Evolutionary conservation across 2,797 vertebrate species (phyloP).

Genomic region (Ptychadena robeensis): DNA sequence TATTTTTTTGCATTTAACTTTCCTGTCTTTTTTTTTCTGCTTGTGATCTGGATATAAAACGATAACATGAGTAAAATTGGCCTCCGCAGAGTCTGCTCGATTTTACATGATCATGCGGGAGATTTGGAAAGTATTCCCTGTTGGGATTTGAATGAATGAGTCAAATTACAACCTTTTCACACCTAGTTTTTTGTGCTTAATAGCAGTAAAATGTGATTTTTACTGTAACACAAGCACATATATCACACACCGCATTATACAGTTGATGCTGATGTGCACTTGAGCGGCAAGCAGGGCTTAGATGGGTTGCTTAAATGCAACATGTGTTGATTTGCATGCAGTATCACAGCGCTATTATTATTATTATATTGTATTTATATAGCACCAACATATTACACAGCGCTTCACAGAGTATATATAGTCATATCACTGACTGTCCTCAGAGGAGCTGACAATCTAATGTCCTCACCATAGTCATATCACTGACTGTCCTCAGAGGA

Average conservation of each 20-base stretch:
- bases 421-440: too few relatives aligned
- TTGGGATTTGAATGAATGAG: too few relatives aligned
- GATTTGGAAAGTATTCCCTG: background rate
- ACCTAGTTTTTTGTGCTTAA: background rate
- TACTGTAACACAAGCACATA: background rate
- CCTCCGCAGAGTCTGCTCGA: background rate
- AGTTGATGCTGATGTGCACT: background rate
- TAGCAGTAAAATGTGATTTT: background rate
- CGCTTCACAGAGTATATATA: too few relatives aligned
- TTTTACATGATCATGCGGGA: background rate
- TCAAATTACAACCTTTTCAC: background rate
- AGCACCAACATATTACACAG: too few relatives aligned
- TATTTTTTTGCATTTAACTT: constrained; percentile 67
- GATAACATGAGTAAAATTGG: background rate
- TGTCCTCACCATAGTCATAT: too few relatives aligned
- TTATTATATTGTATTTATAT: too few relatives aligned
- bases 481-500: too few relatives aligned
- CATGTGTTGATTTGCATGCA: too few relatives aligned
- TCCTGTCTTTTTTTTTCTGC: constrained; percentile 55
- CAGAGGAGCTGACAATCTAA: too few relatives aligned
- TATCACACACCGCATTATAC: background rate
- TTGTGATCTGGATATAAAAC: constrained; percentile 60
- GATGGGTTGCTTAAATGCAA: too few relatives aligned
- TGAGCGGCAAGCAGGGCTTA: too few relatives aligned
- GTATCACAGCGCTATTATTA: too few relatives aligned